phyloP scores from a whole-genome alignment of 1,140 invertebrate species.

The Agraylea sexmaculata region DNA sequence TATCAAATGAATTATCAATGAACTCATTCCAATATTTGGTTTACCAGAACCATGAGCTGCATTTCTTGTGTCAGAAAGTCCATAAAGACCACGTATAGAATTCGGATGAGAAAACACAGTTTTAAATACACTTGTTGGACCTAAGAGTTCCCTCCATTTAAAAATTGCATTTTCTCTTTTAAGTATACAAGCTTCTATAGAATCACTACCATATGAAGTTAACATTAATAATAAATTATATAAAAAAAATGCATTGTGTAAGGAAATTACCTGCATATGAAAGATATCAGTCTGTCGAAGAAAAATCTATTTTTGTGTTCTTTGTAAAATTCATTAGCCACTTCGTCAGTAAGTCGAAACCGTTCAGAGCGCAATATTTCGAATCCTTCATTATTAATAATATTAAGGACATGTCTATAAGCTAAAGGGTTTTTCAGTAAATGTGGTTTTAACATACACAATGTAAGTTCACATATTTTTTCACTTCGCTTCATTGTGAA shows the following conservation, averaged over 20 bases:
- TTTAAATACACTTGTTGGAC: constrained; percentile 77
- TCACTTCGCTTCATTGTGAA: constrained; percentile 17
- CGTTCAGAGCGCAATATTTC: constrained; percentile 60
- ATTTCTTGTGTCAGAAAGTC: constrained; percentile 85
- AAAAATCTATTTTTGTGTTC: constrained; percentile 83
- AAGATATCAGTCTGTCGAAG: constrained; percentile 72
- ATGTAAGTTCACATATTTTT: constrained; percentile 39
- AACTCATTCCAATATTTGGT: constrained; percentile 8
- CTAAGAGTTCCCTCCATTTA: constrained; percentile 72
- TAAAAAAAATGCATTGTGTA: constrained; percentile 3
- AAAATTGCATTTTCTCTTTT: constrained; percentile 60
- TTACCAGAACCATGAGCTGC: constrained; percentile 80
- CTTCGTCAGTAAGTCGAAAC: constrained; percentile 44
- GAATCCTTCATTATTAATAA: constrained; percentile 61
- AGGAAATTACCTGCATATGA: constrained; percentile 62
- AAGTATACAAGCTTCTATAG: constrained; percentile 66
- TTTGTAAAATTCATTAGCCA: constrained; percentile 67
- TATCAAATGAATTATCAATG: constrained; percentile 9
- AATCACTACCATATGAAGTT: constrained; percentile 53
- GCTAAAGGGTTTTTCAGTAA: constrained; percentile 55
- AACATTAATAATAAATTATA: constrained; percentile 4
- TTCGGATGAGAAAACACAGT: constrained; percentile 65
- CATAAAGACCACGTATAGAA: constrained; percentile 69
- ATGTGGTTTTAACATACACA: constrained; percentile 67
- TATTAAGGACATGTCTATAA: constrained; percentile 50